Evolutionary conservation across 2,113 vertebrate species (phyloP), one percentile per base, ranked within the genome.

Genomic region (Amphilophus citrinellus): DNA sequence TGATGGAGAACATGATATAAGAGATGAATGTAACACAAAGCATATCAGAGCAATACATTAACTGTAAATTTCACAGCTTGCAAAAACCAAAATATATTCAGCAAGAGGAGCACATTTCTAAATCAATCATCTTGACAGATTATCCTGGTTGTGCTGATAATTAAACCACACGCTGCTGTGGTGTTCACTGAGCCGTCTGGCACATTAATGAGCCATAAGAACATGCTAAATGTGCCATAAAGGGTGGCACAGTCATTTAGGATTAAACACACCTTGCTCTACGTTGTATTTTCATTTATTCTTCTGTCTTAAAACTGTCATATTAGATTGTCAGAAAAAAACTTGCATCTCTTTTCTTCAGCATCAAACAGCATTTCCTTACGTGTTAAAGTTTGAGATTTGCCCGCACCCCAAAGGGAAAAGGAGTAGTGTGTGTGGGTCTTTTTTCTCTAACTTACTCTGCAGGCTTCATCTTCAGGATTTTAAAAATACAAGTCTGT

Each of bases 181-280:
- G 57, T 68, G 80, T 84, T 90, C 91, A 88, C 62, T 61, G 86
- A 91, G 88, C 81, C 24, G 39, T 83, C 27, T 86, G 76, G 66
- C 77, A 42, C 78, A 80, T 84, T 90, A 92, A 92, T 91, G 89
- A 91, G 71, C 85, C 84, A 80, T 82, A 83, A 88, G 85, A 76
- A 81, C 87, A 87, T 85, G 87, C 84, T 92, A 88, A 94, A 92
- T 87, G 82, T 76, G 6, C 87, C 86, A 87, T 87, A 84, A 88
- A 93, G 80, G 82, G 30, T 85, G 73, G 79, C 82, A 61, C 76
- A 62, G 81, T 35, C 79, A 44, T 82, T 88, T 71, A 88, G 85
- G 77, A 82, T 89, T 60, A 86, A 80, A 83, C 80, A 83, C 65
- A 82, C 63, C 66, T 87, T 50, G 32, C 47, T 61, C 62, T 81